Evolutionary conservation across 2,888 invertebrate genomes (phyloP), one percentile per base, ranked within the genome.

Genomic region (Apocheima hispidaria): DNA sequence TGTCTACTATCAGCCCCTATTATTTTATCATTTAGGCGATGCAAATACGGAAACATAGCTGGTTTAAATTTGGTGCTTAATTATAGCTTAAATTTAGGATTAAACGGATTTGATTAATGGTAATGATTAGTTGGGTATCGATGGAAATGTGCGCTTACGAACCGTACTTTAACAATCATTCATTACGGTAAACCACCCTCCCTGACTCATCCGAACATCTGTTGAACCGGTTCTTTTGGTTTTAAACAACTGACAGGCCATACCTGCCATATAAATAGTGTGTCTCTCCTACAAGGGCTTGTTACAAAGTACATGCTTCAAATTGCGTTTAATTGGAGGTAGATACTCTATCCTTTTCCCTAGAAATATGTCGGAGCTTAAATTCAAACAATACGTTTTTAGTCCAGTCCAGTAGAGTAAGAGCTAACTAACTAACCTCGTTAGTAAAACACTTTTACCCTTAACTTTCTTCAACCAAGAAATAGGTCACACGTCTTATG

Each of bases 11-110:
- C 90, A 82, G 78, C 78, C 84, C 84, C 88, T 83, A 92, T 92
- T 92, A 92, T 92, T 87, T 89, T 88, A 88, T 87, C 92, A 91
- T 92, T n/a, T 92, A 90, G 84, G 77, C 77, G 79, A 84, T 83
- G 87, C 86, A 79, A 89, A 90, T 87, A 81, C 77, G 77, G 78
- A 82, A 80, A 74, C 74, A 75, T 72, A 63, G 74, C 77, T 78
- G 83, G 83, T 83, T 81, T 79, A 79, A 79, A 75, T 80, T 82
- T 72, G 69, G 66, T 71, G 77, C 73, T 71, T 87, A 83, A 83
- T 86, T 79, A 77, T 74, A 63, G 57, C 54, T 66, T 68, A 50
- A 64, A 60, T 69, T 65, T 65, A 50, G 66, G 60, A 68, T 66
- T 65, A 63, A 63, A 65, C 63, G 40, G 50, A 48, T 66, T 64